Base-by-base conservation (phyloP, 2,113 vertebrate species). In the Diphyllodes magnificus region DNA sequence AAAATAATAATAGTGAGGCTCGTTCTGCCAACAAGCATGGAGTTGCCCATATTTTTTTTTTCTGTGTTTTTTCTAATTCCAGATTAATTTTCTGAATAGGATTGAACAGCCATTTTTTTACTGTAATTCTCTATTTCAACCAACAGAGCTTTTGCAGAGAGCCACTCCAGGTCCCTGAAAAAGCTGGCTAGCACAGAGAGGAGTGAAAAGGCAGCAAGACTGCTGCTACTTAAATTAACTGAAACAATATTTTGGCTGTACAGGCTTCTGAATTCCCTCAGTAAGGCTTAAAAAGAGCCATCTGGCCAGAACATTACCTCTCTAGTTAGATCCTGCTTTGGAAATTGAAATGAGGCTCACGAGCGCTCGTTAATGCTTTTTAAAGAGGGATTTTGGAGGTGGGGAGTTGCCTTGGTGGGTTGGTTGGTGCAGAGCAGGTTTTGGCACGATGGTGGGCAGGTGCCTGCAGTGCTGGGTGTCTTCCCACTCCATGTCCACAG, bases 181-280 rank as follows among this genome's bases (percentile, higher is more conserved):
- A 96, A 57, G 64, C 84, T 91, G 57, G 94, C 93, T 91, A 95
- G 88, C 76, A 94, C 92, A 92, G 87, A 72, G 18, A 93, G 71
- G 92, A 97, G 93, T 7, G 64, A 95, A 82, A 86, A 95, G 88
- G 84, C 95, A 93, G 94, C 91, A 89, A 97, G 97, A 90, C 93
- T 44, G 79, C 96, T 96, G 97, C 95, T 97, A 96, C 95, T 94
- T 93, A 97, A 97, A 97, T 97, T 95, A 98, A 85, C 88, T 68
- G 96, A 97, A 97, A 97, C 95, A 96, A 85, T 96, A 98, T 98
- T 98, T 98, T 96, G 97, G 97, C 96, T 93, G 81, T 80, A 94
- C 61, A 81, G 94, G 93, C 89, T 96, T 96, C 86, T 90, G 91
- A 96, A 95, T 97, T 97, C 96, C 97, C 97, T 95, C 95, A 95